Evolutionary conservation across 2,797 vertebrate genomes (phyloP).

Genomic region (Alosa sapidissima): DNA sequence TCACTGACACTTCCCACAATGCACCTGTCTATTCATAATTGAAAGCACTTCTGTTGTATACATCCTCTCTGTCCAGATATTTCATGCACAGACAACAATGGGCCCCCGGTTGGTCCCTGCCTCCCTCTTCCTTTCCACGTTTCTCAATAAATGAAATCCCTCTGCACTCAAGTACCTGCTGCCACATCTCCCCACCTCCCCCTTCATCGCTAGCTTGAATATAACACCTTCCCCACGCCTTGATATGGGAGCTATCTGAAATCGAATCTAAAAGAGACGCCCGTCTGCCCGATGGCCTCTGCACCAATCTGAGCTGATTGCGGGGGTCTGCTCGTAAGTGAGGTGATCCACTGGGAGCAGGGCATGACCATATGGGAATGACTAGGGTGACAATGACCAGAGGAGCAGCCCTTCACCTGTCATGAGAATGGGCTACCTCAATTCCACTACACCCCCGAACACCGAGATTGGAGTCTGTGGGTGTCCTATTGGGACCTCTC

Average conservation of each 20-base stretch:
- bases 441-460: neutral
- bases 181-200: slow-evolving; percentile 52
- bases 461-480: neutral
- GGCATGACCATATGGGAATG: neutral
- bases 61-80: slow-evolving; percentile 18
- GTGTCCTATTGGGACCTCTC: neutral
- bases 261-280: slow-evolving; percentile 69
- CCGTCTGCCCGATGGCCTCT: slow-evolving; percentile 57
- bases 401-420: neutral
- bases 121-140: neutral
- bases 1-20: neutral
- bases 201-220: neutral
- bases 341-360: neutral
- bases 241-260: slow-evolving; percentile 73
- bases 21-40: neutral
- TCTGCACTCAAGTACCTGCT: slow-evolving; percentile 63
- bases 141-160: slow-evolving; percentile 70
- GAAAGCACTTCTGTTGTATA: neutral
- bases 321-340: slow-evolving; percentile 10
- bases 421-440: neutral
- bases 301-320: slow-evolving; percentile 68
- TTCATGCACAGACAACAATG: slow-evolving; percentile 19
- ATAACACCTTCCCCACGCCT: neutral
- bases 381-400: neutral
- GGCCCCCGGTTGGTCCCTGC: neutral